A percentile compares a stretch with the other conserved stretches of the same genome.
These are phyloP conservation scores for Gallinago paraguaiae DNA, from an alignment of 2,113 vertebrate genomes.

Conservation along the genomic window DNA sequence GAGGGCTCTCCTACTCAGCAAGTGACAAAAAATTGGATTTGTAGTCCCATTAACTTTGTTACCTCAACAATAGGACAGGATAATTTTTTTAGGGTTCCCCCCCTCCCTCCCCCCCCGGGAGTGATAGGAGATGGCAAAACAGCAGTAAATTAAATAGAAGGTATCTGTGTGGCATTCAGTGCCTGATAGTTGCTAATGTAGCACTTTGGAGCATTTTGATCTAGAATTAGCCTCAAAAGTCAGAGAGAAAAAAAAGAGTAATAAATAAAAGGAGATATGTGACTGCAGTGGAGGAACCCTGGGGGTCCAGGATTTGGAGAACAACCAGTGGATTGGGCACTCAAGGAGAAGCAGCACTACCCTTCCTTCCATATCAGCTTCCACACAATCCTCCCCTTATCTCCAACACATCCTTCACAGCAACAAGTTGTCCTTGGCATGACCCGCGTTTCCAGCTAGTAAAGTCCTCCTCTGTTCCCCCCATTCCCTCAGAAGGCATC, in stretches of 20 bases:
- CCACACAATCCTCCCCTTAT: neutral
- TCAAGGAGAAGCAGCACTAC: neutral
- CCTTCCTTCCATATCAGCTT: neutral
- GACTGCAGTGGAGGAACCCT: neutral
- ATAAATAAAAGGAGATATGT: neutral
- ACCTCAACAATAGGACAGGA: neutral
- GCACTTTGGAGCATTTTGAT: neutral
- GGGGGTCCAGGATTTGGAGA: neutral
- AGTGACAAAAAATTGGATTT: neutral
- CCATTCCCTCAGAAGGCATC: slow-evolving; percentile 53
- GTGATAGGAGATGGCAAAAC: neutral
- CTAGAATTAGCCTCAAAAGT: neutral
- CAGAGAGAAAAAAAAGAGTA: neutral
- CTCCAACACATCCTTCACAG: slow-evolving; percentile 14
- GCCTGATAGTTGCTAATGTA: neutral
- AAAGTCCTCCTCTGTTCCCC: slow-evolving; percentile 13
- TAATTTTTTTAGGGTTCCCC: neutral
- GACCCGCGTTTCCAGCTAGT: slow-evolving; percentile 55
- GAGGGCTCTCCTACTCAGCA: neutral
- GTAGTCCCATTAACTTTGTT: neutral
- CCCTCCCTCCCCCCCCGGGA: neutral
- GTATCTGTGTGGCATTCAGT: neutral
- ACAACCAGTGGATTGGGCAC: neutral
- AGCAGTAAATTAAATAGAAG: neutral
- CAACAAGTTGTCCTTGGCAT: slow-evolving; percentile 47